These are phyloP conservation scores for Palythoa grandis DNA, from an alignment of 92 coral and sea anemone species.

Conservation along the genomic window DNA sequence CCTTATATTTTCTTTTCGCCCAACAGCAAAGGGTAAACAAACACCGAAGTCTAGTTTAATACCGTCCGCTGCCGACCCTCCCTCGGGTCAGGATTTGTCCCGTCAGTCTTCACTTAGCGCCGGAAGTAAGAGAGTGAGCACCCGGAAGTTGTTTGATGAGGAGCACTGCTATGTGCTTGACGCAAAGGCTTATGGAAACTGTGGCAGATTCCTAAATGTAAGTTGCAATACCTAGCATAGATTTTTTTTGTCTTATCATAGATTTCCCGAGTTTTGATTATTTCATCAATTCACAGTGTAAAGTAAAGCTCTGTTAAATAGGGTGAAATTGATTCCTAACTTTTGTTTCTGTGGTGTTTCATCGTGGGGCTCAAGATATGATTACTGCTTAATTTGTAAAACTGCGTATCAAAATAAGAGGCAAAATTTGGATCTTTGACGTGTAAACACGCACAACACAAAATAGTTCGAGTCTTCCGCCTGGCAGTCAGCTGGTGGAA, in stretches of 20 bases:
- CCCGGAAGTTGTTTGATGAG: slow-evolving; percentile 84
- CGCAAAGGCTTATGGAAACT: slow-evolving; percentile 98
- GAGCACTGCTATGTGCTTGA: slow-evolving; percentile 99
- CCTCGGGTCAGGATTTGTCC: slow-evolving; percentile 49
- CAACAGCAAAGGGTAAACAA: slow-evolving; percentile 30
- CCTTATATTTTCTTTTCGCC: not conserved
- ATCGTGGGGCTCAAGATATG: too few relatives aligned
- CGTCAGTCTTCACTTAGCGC: slow-evolving; percentile 66
- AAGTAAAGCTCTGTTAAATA: too few relatives aligned
- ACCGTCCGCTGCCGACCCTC: slow-evolving; percentile 13
- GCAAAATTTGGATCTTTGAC: too few relatives aligned
- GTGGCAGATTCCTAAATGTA: slow-evolving; percentile 97
- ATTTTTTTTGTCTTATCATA: not conserved
- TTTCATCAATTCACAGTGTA: not conserved
- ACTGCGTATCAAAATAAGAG: too few relatives aligned
- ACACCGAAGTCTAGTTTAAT: slow-evolving; percentile 12
- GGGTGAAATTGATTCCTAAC: too few relatives aligned
- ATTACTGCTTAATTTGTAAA: too few relatives aligned
- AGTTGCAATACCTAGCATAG: slow-evolving; percentile 29
- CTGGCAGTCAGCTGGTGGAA: too few relatives aligned
- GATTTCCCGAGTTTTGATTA: not conserved
- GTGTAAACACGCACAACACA: too few relatives aligned
- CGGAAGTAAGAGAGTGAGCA: slow-evolving; percentile 77
- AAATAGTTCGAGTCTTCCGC: too few relatives aligned
- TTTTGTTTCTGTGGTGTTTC: too few relatives aligned